Conservation (phyloP, 2,797 vertebrate genomes). For the Lateolabrax maculatus region DNA sequence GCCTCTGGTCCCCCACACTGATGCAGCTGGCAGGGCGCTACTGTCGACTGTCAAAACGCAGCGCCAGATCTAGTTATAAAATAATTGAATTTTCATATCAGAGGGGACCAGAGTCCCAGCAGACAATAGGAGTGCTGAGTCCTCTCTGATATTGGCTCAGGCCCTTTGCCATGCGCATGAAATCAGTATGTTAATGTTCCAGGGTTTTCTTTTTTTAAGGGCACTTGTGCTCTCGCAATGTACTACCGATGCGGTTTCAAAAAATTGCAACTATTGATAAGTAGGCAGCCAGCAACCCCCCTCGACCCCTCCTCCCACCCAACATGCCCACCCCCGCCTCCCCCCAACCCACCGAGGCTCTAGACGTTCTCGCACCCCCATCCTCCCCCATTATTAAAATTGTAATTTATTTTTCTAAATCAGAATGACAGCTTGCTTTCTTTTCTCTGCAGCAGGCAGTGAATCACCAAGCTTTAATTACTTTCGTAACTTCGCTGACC, state of each 20-base stretch:
- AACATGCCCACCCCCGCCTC: slow-evolving; percentile 59
- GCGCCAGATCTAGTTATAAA: slow-evolving; percentile 99
- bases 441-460: slow-evolving; percentile 98
- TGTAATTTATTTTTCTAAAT: slow-evolving; percentile 99
- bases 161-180: slow-evolving; percentile 99
- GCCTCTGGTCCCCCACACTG: slow-evolving; percentile 91
- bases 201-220: slow-evolving; percentile 97
- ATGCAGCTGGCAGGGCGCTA: slow-evolving; percentile 94
- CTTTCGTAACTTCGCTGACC: slow-evolving; percentile 96
- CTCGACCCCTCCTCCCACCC: slow-evolving; percentile 78
- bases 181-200: slow-evolving; percentile 99
- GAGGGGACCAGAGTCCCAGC: slow-evolving; percentile 98
- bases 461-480: slow-evolving; percentile 96
- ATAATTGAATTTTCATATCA: slow-evolving; percentile 99
- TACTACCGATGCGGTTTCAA: slow-evolving; percentile 94
- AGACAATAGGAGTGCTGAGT: slow-evolving; percentile 99
- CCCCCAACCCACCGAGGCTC: slow-evolving; percentile 72
- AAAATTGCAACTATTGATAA: slow-evolving; percentile 99
- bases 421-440: slow-evolving; percentile 98
- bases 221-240: slow-evolving; percentile 99
- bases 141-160: slow-evolving; percentile 99
- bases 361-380: slow-evolving; percentile 81
- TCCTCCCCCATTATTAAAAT: slow-evolving; percentile 94
- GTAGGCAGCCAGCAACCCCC: slow-evolving; percentile 90
- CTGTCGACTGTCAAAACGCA: slow-evolving; percentile 99